These are phyloP conservation scores for Epicauta chinensis DNA, from an alignment of 1,140 invertebrate species.

Conservation along the genomic window DNA sequence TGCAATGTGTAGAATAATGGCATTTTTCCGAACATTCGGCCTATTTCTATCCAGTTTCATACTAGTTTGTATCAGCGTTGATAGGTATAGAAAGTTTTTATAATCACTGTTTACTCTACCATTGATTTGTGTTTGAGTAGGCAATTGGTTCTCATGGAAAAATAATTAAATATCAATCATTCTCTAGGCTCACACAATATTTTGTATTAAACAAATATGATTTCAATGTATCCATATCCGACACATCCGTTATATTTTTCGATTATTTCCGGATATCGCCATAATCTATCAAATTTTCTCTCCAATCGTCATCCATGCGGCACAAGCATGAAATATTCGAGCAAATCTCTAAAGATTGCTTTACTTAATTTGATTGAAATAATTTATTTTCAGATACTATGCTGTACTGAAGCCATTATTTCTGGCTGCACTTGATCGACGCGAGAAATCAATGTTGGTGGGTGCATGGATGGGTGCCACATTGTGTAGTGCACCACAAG, in stretches of 20 bases:
- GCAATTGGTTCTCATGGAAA: too few species aligned
- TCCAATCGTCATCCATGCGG: too few species aligned
- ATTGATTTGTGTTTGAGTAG: too few species aligned
- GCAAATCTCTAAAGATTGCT: neutral
- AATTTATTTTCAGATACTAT: conserved; percentile 62
- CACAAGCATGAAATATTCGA: too few species aligned
- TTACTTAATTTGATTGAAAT: neutral
- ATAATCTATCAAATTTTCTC: too few species aligned
- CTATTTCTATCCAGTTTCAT: conserved; percentile 82
- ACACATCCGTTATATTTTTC: too few species aligned
- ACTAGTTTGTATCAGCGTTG: conserved; percentile 79
- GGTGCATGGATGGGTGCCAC: conserved; percentile 70
- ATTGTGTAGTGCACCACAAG: conserved; percentile 77
- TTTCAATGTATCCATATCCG: too few species aligned
- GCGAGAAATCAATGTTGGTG: conserved; percentile 65
- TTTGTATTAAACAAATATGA: too few species aligned
- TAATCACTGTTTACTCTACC: too few species aligned
- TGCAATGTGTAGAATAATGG: conserved; percentile 72
- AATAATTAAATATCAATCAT: too few species aligned
- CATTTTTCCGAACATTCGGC: conserved; percentile 79
- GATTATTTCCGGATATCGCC: too few species aligned
- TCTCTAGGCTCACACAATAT: too few species aligned
- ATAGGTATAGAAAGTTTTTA: conserved; percentile 58
- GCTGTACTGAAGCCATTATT: conserved; percentile 75
- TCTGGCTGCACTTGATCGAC: conserved; percentile 58